Percentiles rank a stretch among this genome's conserved stretches.
Conservation (phyloP, 1,140 invertebrate species). For the Drosophila micromelanica region DNA sequence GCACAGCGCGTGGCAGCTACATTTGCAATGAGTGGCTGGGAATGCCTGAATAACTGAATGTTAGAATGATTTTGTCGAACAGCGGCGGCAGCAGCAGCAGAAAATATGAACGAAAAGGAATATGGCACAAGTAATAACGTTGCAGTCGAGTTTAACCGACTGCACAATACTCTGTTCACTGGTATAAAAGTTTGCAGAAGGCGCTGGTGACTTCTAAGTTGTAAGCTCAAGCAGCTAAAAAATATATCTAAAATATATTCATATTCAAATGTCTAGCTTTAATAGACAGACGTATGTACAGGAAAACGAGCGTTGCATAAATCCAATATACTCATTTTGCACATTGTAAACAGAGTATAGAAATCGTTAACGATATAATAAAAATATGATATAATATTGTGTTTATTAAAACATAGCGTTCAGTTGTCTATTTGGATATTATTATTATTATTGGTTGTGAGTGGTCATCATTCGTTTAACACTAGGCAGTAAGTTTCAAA, state of each 20-base stretch:
- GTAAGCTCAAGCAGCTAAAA: too few species aligned
- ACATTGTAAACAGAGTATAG: conserved; percentile 48
- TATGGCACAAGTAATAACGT: neutral
- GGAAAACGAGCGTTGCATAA: too few species aligned
- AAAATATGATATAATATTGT: conserved; percentile 14
- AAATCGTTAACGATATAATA: conserved; percentile 17
- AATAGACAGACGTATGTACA: too few species aligned
- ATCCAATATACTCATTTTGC: too few species aligned
- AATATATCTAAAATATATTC: too few species aligned
- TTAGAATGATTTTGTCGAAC: conserved; percentile 63
- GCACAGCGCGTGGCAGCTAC: conserved; percentile 46
- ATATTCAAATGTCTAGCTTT: too few species aligned
- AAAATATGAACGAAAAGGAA: conserved; percentile 39
- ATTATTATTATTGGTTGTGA: conserved; percentile 14
- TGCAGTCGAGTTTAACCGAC: too few species aligned
- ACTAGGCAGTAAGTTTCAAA: conserved; percentile 48
- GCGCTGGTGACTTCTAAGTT: too few species aligned
- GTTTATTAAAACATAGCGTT: conserved; percentile 32
- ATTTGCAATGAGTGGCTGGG: conserved; percentile 40
- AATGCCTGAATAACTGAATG: conserved; percentile 26
- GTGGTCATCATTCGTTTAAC: conserved; percentile 50
- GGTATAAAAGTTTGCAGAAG: too few species aligned
- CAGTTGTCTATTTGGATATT: conserved; percentile 22
- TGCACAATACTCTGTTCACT: too few species aligned
- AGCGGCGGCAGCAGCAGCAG: conserved; percentile 35